These are phyloP conservation scores for Denticeps clupeoides DNA, from an alignment of 2,797 vertebrate genomes.

Conservation along the genomic window DNA sequence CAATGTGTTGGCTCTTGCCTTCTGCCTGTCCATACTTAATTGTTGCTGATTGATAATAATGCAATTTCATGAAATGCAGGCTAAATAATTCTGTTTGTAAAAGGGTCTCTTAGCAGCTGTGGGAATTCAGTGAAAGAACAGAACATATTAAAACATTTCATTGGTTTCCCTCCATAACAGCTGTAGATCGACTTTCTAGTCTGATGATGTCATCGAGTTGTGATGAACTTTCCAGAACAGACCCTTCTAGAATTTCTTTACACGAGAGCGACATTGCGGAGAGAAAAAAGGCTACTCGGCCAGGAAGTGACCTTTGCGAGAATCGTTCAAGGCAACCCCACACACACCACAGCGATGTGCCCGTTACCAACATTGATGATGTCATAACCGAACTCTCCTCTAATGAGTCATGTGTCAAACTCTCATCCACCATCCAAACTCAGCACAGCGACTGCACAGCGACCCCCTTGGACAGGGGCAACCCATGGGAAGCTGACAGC, in stretches of 20 bases:
- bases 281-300: slow-evolving; percentile 20
- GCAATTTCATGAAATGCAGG: slow-evolving; percentile 11
- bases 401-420: slow-evolving; percentile 12
- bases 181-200: slow-evolving; percentile 61
- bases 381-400: slow-evolving; percentile 47
- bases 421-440: slow-evolving; percentile 6
- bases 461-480: slow-evolving; percentile 2
- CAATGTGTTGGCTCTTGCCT: neutral
- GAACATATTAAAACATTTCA: neutral
- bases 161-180: slow-evolving; percentile 43
- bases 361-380: slow-evolving; percentile 54
- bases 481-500: slow-evolving; percentile 6
- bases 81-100: slow-evolving; percentile 2
- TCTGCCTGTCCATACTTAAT: slow-evolving; percentile 6
- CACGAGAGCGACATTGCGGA: slow-evolving; percentile 21
- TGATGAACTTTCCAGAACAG: slow-evolving; percentile 37
- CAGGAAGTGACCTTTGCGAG: slow-evolving; percentile 9
- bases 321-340: slow-evolving; percentile 13
- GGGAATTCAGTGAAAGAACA: neutral
- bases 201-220: slow-evolving; percentile 49
- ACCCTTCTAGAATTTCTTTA: slow-evolving; percentile 23
- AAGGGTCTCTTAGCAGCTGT: neutral
- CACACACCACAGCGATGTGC: slow-evolving; percentile 32
- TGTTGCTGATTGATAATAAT: slow-evolving; percentile 4
- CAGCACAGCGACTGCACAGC: slow-evolving; percentile 6